Evolutionary conservation across 2,888 invertebrate genomes (phyloP), one percentile per base, ranked within the genome.

Genomic region (Caenorhabditis angaria): DNA sequence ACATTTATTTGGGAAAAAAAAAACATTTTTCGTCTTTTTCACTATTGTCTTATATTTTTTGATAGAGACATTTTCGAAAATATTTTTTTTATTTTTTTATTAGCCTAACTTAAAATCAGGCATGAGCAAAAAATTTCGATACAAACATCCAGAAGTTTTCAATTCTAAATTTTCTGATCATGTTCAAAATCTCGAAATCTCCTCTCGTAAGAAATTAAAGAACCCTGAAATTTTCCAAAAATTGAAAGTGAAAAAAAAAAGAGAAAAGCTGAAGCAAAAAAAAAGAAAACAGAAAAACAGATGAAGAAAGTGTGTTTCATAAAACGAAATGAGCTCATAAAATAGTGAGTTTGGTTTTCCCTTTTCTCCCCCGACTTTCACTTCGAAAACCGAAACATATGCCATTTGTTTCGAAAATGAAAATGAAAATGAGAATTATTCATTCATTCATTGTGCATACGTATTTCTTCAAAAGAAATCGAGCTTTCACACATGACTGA

Each of bases 291-390:
- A 14, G 41, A 12, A 41, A 41, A 41, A 41, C 10, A 10, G 10
- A 41, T 18, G 18, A 41, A 41, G 41, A 41, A 41, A 41, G 41
- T 6, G 41, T 41, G 41, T 41, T 41, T 41, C 41, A 41, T 41
- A 41, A 41, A 41, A 41, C 41, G 41, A 41, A 41, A 41, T 41
- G 41, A 41, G 41, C 41, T 41, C 41, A 41, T 41, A 41, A 41
- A 41, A 41, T 41, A 41, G 41, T 41, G 41, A 41, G 41, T 41
- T 41, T 41, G 41, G 41, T 41, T 41, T 2, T 10, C 41, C 32
- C 18, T 5, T 18, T 3, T 12, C 2, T 41, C 41, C 6, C 41
- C 41, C 14, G 3, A 12, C 3, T 41, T 18, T 18, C 3, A 3
- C 41, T 14, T 12, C 12, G 32, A 12, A 5, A 41, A 41, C 18